Base-by-base conservation (phyloP, 1,140 invertebrate species). In the Copidosoma floridanum region DNA sequence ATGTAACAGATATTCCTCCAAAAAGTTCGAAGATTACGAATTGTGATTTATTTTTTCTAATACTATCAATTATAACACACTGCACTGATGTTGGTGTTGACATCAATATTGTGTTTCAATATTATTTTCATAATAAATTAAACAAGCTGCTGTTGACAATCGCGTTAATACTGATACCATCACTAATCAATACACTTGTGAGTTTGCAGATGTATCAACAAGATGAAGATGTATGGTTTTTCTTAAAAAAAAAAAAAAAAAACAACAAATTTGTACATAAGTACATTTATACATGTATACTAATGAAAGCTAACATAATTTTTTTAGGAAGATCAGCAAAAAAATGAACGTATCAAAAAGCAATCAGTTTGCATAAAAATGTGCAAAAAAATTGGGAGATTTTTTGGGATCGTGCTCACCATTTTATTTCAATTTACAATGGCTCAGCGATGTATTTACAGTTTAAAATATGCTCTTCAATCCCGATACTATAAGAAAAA, bases 401-500 rank as follows among this genome's bases (percentile, higher is more conserved):
- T n/a, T 11, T 58, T 61, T 43, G 43, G 38, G 23, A 43, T 66
- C 53, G 67, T 77, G 27, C 71, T 82, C 57, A 70, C 82, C 54
- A 52, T 83, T 27, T 21, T 76, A 7, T 75, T 83, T 57, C 83
- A 84, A 74, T 73, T 84, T 50, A 81, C 83, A n/a, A 82, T 83
- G 20, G 74, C 82, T 38, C 64, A 83, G 47, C 76, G 82, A 56
- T 86, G 86, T 62, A 74, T 78, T 57, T 81, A 85, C 65, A 82
- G 82, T 21, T 69, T 87, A 10, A 79, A 73, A 27, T 86, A 83
- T 72, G 85, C 85, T 3, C 41, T 83, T 8, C 81, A 81, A 65
- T 83, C 83, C 32, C 73, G 81, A 12, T 75, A 71, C 47, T 79
- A 74, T 41, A 69, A 81, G 47, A 78, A 75, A 63, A 63, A 75